Conservation (phyloP, 2,797 vertebrate genomes). For the Premnoplex brunnescens region DNA sequence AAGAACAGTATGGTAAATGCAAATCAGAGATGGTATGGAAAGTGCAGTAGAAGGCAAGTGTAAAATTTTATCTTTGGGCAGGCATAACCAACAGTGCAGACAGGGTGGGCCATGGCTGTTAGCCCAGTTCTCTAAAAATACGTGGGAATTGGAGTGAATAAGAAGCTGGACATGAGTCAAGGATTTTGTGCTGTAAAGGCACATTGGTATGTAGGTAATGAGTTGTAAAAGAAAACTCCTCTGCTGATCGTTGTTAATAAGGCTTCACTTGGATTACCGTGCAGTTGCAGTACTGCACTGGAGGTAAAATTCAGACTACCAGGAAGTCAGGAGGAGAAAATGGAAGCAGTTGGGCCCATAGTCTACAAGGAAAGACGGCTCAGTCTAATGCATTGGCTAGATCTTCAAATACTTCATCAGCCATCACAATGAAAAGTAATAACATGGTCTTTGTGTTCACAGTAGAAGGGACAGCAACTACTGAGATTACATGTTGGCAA, state of each 20-base stretch:
- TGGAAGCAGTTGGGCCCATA: background rate
- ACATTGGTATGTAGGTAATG: background rate
- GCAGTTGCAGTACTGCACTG: background rate
- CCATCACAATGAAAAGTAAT: background rate
- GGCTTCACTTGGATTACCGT: background rate
- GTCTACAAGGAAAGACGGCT: background rate
- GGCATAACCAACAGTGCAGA: background rate
- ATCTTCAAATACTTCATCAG: background rate
- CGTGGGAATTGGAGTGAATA: background rate
- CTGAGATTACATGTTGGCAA: background rate
- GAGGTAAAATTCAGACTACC: background rate
- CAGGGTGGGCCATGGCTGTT: background rate
- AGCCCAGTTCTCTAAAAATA: background rate
- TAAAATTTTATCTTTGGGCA: background rate
- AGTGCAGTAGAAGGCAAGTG: background rate
- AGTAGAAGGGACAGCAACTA: background rate
- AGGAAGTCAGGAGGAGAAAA: background rate
- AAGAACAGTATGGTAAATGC: background rate
- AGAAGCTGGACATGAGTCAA: background rate
- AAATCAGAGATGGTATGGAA: background rate
- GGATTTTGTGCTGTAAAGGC: background rate
- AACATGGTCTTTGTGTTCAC: background rate
- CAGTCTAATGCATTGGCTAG: background rate
- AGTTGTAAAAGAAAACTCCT: background rate
- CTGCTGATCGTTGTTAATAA: background rate